A percentile compares a stretch with the other conserved stretches of the same genome.
These are phyloP conservation scores for Lutjanus argentimaculatus DNA, from an alignment of 2,797 vertebrate species.

Conservation along the genomic window DNA sequence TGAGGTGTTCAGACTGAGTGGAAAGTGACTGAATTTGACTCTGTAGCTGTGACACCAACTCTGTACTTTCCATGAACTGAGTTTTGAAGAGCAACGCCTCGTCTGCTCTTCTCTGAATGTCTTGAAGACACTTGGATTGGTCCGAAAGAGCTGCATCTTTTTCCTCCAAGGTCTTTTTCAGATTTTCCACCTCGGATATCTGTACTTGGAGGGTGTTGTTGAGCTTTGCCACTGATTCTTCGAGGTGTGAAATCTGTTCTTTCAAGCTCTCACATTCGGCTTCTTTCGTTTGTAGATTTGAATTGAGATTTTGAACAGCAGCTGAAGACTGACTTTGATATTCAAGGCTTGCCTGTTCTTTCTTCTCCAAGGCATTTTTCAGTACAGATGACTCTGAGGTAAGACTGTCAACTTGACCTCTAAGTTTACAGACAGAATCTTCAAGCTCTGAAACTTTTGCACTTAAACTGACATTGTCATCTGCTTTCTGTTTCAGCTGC, in stretches of 20 bases:
- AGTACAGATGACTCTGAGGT: constrained; percentile 79
- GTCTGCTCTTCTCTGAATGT: constrained; percentile 78
- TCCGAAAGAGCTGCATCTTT: constrained; percentile 78
- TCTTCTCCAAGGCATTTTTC: constrained; percentile 81
- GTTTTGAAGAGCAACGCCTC: constrained; percentile 80
- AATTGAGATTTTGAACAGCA: constrained; percentile 74
- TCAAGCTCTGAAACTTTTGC: constrained; percentile 80
- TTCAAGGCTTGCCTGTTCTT: constrained; percentile 77
- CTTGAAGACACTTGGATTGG: constrained; percentile 76
- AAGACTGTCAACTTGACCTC: constrained; percentile 77
- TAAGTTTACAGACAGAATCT: constrained; percentile 71
- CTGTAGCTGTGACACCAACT: constrained; percentile 81
- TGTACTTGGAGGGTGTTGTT: constrained; percentile 75
- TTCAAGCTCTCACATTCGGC: constrained; percentile 83
- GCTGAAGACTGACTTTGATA: constrained; percentile 65
- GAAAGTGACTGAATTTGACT: constrained; percentile 67
- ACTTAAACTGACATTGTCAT: constrained; percentile 76
- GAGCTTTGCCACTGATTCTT: constrained; percentile 80
- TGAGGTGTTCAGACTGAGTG: constrained; percentile 54
- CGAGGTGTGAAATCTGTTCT: constrained; percentile 80
- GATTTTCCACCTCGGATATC: constrained; percentile 69
- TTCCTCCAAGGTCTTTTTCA: constrained; percentile 77
- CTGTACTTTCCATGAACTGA: constrained; percentile 83
- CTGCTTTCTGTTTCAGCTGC: constrained; percentile 80
- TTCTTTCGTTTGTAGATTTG: constrained; percentile 82